A percentile compares a stretch with the other conserved stretches of the same genome.
phyloP scores from a whole-genome alignment of 2,888 invertebrate genomes.

The Polymixis flavicincta region DNA sequence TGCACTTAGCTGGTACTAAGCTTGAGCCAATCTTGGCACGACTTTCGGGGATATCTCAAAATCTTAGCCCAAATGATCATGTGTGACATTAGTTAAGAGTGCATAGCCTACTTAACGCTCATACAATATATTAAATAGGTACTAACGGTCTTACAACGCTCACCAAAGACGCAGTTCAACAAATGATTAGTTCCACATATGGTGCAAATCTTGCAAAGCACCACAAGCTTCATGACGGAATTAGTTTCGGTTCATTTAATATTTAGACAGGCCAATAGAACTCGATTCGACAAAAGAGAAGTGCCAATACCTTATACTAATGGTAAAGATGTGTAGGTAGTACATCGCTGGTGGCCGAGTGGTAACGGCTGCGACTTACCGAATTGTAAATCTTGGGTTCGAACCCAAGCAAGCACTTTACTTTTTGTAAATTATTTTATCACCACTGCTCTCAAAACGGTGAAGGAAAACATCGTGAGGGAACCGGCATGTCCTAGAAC shows the following conservation, averaged over 20 bases:
- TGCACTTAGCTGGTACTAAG: neutral
- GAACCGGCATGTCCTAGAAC: too few species aligned
- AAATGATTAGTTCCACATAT: conserved; percentile 11
- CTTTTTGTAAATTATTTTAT: too few species aligned
- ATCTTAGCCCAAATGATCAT: neutral
- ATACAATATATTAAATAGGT: neutral
- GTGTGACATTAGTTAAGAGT: neutral
- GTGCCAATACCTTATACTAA: neutral
- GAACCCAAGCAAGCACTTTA: too few species aligned
- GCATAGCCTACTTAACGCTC: neutral
- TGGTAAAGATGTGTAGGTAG: neutral
- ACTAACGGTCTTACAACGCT: neutral
- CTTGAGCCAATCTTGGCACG: too few species aligned
- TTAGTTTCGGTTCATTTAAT: conserved; percentile 2
- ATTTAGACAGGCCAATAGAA: neutral
- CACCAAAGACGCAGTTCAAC: neutral
- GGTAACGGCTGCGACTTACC: too few species aligned
- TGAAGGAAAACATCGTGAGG: too few species aligned
- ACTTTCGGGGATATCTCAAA: neutral
- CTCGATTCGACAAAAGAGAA: neutral
- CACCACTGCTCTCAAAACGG: too few species aligned
- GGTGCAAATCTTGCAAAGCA: conserved; percentile 1
- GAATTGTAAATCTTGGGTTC: too few species aligned
- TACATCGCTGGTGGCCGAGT: too few species aligned
- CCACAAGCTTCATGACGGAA: neutral